Evolutionary conservation across 2,888 invertebrate species (phyloP), one percentile per base, ranked within the genome.

Genomic region (Junonia oenone): DNA sequence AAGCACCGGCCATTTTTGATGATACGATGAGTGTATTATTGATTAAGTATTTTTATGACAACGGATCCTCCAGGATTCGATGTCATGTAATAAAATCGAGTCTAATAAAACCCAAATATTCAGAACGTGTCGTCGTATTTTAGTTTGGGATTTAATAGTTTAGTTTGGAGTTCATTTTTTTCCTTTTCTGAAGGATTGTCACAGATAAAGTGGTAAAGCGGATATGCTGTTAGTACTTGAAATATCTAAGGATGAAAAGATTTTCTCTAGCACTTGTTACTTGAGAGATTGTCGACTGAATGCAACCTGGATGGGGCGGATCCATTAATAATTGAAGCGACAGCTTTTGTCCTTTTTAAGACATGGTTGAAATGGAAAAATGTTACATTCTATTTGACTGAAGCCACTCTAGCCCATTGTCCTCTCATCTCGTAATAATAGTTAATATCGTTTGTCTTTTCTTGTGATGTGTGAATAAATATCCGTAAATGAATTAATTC

Each of bases 1-100:
- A 69, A 76, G 68, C 65, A 67, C 67, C 66, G 64, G 66, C 68
- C 64, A 67, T 72, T 72, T 73, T 73, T 71, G 69, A 75, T 73
- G 69, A 63, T 67, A 64, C 62, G 67, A 73, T 71, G 68, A 74
- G 71, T 68, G 64, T 66, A 64, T 63, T 78, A 78, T 81, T 72
- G 77, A 79, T 77, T 73, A 62, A 45, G 43, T 52, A 46, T 51
- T 45, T 55, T 50, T 46, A 35, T 47, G 43, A 11, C 35, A 37
- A 11, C 22, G 29, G 31, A 50, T 53, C 49, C 56, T 51, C 15
- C n/a, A 27, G 35, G 51, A 51, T 40, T 45, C 26, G 13, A 43
- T 43, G 22, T 26, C 43, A 1, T n/a, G 5, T 40, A 19, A 40
- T 40, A 40, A 40, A 38, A 19, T 19, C 1, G 9, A 5, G 17